A percentile compares a stretch with the other conserved stretches of the same genome.
phyloP scores from a whole-genome alignment of 2,113 vertebrate genomes.

The Alethe diademata region DNA sequence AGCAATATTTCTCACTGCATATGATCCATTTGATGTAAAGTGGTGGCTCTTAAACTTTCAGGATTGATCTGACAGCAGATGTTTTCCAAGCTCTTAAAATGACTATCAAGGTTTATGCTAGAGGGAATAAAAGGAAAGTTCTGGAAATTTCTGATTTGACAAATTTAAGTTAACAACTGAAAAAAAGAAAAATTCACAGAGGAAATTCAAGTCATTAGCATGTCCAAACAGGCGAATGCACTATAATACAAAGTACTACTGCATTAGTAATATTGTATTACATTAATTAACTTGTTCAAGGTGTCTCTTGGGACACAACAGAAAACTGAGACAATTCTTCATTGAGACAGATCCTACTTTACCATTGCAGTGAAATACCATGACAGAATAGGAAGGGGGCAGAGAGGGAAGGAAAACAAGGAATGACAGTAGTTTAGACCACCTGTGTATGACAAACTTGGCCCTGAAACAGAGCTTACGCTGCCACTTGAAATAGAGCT shows the following conservation, averaged over 20 bases:
- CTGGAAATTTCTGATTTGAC: not conserved
- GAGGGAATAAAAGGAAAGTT: not conserved
- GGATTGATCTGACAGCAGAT: not conserved
- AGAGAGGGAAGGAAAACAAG: not conserved
- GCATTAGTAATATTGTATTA: not conserved
- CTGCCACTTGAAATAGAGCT: not conserved
- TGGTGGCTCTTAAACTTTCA: not conserved
- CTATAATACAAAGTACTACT: not conserved
- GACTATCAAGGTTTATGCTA: not conserved
- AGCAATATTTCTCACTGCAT: slow-evolving; percentile 28
- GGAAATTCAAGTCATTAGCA: not conserved
- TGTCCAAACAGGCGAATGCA: slow-evolving; percentile 46
- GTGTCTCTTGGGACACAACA: not conserved
- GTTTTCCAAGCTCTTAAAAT: not conserved
- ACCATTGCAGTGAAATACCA: not conserved
- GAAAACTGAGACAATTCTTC: not conserved
- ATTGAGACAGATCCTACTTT: not conserved
- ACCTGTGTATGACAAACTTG: not conserved
- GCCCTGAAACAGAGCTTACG: not conserved
- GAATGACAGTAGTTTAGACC: not conserved
- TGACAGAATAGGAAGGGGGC: not conserved
- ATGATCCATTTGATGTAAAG: not conserved
- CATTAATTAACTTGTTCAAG: not conserved
- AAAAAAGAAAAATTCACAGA: not conserved
- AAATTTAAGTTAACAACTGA: not conserved